phyloP scores from a whole-genome alignment of 2,888 invertebrate species.

The Alviniconcha strummeri region DNA sequence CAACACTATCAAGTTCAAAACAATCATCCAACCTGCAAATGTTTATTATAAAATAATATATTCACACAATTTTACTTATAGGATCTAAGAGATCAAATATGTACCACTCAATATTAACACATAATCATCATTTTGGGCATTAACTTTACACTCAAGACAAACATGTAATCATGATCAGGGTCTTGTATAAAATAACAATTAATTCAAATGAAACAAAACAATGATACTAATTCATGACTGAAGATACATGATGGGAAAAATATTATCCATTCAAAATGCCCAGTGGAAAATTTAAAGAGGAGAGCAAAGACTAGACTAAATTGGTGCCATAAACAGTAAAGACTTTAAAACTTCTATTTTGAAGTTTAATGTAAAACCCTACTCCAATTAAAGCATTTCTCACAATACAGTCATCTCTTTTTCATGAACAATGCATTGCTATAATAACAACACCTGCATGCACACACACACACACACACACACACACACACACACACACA shows the following conservation, averaged over 20 bases:
- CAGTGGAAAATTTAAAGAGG: too few relatives aligned
- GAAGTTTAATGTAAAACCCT: neutral
- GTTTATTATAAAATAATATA: neutral
- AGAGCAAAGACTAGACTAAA: too few relatives aligned
- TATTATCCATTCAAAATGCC: too few relatives aligned
- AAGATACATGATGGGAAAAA: too few relatives aligned
- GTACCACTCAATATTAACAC: neutral
- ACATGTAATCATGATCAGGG: too few relatives aligned
- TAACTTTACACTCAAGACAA: too few relatives aligned
- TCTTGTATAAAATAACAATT: too few relatives aligned
- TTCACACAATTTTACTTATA: neutral
- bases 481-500: neutral
- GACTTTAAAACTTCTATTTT: neutral
- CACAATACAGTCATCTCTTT: neutral
- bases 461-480: neutral
- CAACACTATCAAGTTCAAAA: neutral
- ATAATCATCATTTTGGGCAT: neutral
- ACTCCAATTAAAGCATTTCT: neutral
- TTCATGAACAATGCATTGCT: neutral
- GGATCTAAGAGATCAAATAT: neutral
- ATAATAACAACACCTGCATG: neutral
- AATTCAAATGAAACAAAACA: neutral
- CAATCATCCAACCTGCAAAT: neutral
- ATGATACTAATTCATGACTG: too few relatives aligned
- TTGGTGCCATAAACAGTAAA: neutral